Evolutionary conservation across 2,113 vertebrate genomes (phyloP).

Genomic region (Pelusios castaneus): DNA sequence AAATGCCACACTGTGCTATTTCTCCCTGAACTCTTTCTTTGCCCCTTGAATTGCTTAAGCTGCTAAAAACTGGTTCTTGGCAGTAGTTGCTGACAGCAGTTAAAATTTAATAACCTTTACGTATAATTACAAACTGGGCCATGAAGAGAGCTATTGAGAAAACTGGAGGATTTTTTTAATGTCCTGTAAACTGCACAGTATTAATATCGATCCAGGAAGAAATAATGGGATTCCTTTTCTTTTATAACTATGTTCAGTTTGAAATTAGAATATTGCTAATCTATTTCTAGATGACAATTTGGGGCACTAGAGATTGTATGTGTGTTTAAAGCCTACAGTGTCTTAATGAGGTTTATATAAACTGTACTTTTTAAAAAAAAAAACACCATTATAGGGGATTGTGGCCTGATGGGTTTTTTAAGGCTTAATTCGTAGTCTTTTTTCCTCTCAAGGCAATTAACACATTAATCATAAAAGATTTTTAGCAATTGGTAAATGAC

Average conservation of each 20-base stretch:
- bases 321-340: background rate
- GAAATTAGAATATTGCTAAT: background rate
- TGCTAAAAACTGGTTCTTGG: background rate
- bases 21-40: background rate
- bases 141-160: background rate
- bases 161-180: background rate
- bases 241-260: background rate
- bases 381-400: background rate
- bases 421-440: background rate
- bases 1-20: background rate
- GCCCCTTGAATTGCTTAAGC: constrained; percentile 9
- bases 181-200: background rate
- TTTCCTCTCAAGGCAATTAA: background rate
- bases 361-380: background rate
- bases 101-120: constrained; percentile 46
- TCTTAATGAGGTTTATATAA: background rate
- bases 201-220: background rate
- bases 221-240: background rate
- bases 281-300: background rate
- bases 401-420: background rate
- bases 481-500: background rate
- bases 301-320: background rate
- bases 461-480: background rate
- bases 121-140: constrained; percentile 30
- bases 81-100: background rate